Evolutionary conservation across 2,888 invertebrate species (phyloP).

Genomic region (Aricia artaxerxes): DNA sequence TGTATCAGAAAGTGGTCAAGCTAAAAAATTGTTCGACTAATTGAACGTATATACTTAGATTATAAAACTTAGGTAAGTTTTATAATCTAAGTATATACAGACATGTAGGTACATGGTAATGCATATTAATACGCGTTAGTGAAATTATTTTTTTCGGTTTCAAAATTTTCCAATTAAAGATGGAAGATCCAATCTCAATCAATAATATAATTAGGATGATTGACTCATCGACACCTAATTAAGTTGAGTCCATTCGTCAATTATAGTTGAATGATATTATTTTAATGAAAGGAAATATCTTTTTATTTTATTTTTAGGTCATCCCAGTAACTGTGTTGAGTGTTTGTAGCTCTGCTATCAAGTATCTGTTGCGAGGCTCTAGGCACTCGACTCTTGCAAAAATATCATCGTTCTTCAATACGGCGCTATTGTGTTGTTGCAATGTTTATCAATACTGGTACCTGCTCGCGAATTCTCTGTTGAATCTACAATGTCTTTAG

Average conservation of each 20-base stretch:
- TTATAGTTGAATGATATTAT: not conserved
- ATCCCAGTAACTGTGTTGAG: not conserved
- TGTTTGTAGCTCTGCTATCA: constrained; percentile 1
- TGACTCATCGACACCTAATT: not conserved
- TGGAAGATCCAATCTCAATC: not conserved
- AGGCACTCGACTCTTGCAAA: not conserved
- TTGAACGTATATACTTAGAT: too few species aligned
- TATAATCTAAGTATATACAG: too few species aligned
- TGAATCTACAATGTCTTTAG: not conserved
- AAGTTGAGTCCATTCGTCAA: not conserved
- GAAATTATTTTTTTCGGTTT: too few species aligned
- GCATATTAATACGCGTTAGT: too few species aligned
- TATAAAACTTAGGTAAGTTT: too few species aligned
- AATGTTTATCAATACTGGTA: not conserved
- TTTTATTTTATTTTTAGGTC: not conserved
- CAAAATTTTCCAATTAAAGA: too few species aligned
- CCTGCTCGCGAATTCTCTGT: not conserved
- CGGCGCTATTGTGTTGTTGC: not conserved
- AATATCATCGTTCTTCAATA: not conserved
- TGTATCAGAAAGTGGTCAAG: too few species aligned
- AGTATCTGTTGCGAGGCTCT: constrained; percentile 2
- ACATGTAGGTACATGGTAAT: too few species aligned
- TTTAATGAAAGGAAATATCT: not conserved
- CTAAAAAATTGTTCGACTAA: too few species aligned
- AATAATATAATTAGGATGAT: not conserved